Base-by-base conservation (phyloP, 92 coral and sea anemone genomes). In the Virgularia gustaviana region DNA sequence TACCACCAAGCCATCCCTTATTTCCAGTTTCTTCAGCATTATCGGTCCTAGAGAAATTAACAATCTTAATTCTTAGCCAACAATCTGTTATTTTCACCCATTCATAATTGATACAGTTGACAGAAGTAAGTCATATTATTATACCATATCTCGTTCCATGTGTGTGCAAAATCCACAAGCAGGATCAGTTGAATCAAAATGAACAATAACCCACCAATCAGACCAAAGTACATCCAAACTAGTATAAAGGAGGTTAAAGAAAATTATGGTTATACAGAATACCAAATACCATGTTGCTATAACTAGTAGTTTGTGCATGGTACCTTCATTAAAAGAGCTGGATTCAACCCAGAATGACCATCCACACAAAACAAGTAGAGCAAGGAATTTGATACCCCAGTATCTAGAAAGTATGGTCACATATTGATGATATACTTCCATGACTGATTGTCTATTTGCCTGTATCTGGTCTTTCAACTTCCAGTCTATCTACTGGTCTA, bases 131-230 rank as follows among this genome's bases (percentile, higher is more conserved):
- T 0, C 0, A n/a, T 44, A 38, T 47, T 5, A 16, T 18, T 25
- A 58, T 78, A 92, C 98, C 98, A 92, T 66, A 70, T 77, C 72
- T 92, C 98, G 77, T 92, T 92, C 98, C 98, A 92, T 2, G 79
- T 73, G 67, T 92, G 98, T 6, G 98, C 98, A 85, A 92, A 92
- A 80, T 92, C 98, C 32, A 92, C 83, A 83, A 92, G 35, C 65
- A 92, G 36, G 43, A 92, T 47, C 75, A 92, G 61, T 79, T 92
- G 98, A 53, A 92, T 92, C 10, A 92, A 62, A 52, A 89, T 89
- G 60, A 92, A 92, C 37, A 86, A 4, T 55, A 87, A 86, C 12
- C 96, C 96, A 29, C 90, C 92, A 63, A 89, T 83, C 70, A 92
- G 82, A 20, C 98, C 96, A 86, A 92, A 32, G 79, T 92, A 92